These are phyloP conservation scores for Elachura formosa DNA, from an alignment of 2,113 vertebrate genomes.

Conservation along the genomic window DNA sequence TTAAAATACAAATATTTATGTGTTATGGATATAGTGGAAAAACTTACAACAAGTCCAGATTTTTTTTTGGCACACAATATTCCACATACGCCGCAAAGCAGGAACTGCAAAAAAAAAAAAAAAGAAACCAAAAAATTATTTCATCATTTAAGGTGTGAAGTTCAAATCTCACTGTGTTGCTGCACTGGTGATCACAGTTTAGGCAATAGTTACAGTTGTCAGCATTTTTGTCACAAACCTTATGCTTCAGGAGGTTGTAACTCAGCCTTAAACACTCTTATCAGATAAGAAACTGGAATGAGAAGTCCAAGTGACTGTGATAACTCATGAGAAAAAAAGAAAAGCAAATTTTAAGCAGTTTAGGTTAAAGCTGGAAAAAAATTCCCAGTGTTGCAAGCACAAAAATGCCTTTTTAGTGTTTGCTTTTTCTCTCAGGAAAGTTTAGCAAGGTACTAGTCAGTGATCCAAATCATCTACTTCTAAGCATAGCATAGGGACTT, in stretches of 20 bases:
- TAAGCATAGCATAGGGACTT: neutral
- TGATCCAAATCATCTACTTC: neutral
- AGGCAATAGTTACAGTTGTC: neutral
- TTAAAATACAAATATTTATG: slow-evolving; percentile 7
- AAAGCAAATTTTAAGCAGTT: neutral
- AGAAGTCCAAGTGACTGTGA: neutral
- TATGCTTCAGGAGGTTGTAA: neutral
- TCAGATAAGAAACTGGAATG: neutral
- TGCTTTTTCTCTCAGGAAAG: neutral
- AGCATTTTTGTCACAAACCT: slow-evolving; percentile 5
- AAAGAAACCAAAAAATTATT: neutral
- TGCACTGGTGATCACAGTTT: neutral
- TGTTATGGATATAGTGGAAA: neutral
- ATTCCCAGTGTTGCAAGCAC: neutral
- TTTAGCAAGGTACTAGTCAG: neutral
- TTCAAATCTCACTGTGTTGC: neutral
- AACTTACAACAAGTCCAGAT: slow-evolving; percentile 95
- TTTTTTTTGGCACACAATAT: slow-evolving; percentile 95
- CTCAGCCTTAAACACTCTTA: neutral
- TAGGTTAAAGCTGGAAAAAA: neutral
- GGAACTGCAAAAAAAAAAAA: slow-evolving; percentile 78
- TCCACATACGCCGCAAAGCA: slow-evolving; percentile 93
- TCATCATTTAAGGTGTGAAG: neutral
- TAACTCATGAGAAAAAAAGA: neutral
- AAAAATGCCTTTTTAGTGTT: neutral